Percentiles rank a stretch among this genome's conserved stretches.
These are phyloP conservation scores for Mellivora capensis DNA, from an alignment of 2,113 vertebrate species.

Conservation along the genomic window DNA sequence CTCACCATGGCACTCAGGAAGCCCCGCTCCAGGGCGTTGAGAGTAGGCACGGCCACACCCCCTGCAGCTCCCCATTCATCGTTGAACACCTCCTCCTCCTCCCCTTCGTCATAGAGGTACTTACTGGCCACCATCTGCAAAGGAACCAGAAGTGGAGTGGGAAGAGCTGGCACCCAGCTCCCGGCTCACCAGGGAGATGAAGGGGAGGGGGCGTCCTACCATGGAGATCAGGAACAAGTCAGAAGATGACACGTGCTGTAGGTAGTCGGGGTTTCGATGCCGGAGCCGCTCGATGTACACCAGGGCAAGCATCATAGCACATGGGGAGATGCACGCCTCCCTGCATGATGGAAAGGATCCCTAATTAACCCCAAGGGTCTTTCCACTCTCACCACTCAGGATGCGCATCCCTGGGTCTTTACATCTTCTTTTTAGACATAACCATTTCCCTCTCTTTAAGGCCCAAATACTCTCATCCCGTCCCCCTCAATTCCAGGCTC, in stretches of 20 bases:
- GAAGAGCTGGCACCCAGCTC: neutral
- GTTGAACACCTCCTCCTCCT: slow-evolving; percentile 98
- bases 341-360: slow-evolving; percentile 74
- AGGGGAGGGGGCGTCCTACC: slow-evolving; percentile 80
- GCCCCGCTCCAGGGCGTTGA: slow-evolving; percentile 95
- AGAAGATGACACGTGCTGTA: slow-evolving; percentile 97
- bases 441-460: neutral
- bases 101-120: slow-evolving; percentile 98
- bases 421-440: neutral
- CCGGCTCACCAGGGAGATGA: neutral
- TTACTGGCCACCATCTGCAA: slow-evolving; percentile 98
- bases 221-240: slow-evolving; percentile 99
- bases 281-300: slow-evolving; percentile 98
- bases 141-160: neutral
- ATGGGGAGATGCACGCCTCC: slow-evolving; percentile 97
- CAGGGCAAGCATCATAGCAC: slow-evolving; percentile 98
- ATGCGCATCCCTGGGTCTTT: neutral
- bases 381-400: neutral
- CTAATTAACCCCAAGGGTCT: slow-evolving; percentile 26
- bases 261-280: slow-evolving; percentile 97
- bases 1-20: slow-evolving; percentile 96
- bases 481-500: slow-evolving; percentile 44
- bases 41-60: slow-evolving; percentile 93
- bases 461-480: neutral
- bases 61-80: slow-evolving; percentile 98